These are phyloP conservation scores for Aphodius granarius DNA, from an alignment of 2,888 invertebrate genomes.

Conservation along the genomic window DNA sequence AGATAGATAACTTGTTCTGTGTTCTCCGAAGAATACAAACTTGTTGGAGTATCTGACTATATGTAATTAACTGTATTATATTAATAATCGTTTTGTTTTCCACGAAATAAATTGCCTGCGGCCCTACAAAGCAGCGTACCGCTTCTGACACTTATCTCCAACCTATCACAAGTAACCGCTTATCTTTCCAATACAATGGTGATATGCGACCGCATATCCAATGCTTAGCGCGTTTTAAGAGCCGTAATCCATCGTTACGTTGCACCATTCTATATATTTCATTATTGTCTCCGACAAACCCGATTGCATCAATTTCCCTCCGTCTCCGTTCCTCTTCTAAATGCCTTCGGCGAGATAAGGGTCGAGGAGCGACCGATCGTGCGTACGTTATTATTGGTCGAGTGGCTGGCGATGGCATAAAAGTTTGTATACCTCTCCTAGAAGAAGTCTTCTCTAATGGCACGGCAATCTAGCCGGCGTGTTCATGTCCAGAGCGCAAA, in stretches of 20 bases:
- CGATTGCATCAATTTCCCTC: background rate
- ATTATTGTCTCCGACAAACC: background rate
- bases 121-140: background rate
- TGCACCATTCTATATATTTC: background rate
- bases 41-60: too few species aligned
- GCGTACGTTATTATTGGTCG: conserved; percentile 12
- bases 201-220: background rate
- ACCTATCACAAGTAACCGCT: background rate
- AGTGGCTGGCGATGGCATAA: conserved; percentile 8
- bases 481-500: conserved; percentile 29
- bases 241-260: background rate
- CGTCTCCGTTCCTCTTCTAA: background rate
- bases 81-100: background rate
- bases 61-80: background rate
- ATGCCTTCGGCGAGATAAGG: background rate
- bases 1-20: too few species aligned
- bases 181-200: background rate
- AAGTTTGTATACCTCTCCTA: conserved; percentile 1
- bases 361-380: background rate
- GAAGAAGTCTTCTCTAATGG: conserved; percentile 16
- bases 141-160: background rate
- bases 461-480: conserved; percentile 21
- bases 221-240: background rate
- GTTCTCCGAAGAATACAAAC: too few species aligned
- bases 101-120: background rate